Evolutionary conservation across 2,888 invertebrate species (phyloP), one percentile per base, ranked within the genome.

Genomic region (Rosalia funebris): DNA sequence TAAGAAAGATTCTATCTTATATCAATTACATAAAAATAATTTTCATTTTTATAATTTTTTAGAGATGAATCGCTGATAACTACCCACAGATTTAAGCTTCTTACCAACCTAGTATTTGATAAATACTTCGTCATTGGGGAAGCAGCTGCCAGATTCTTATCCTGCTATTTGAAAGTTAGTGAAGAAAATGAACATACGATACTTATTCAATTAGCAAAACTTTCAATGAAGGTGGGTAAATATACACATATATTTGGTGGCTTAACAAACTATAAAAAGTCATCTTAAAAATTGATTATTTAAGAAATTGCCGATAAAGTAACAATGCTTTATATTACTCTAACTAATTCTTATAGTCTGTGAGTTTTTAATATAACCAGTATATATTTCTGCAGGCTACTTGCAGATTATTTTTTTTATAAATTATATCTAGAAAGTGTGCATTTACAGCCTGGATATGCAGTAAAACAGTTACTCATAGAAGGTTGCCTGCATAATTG

Each of bases 401-500:
- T n/a, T n/a, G n/a, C n/a, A n/a, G n/a, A n/a, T n/a, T n/a, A n/a
- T n/a, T n/a, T n/a, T n/a, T n/a, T n/a, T n/a, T n/a, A n/a, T n/a
- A n/a, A n/a, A n/a, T n/a, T n/a, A n/a, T n/a, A n/a, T n/a, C n/a
- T n/a, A n/a, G n/a, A n/a, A n/a, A n/a, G n/a, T n/a, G n/a, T n/a
- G n/a, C 1, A 3, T 52, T 59, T 56, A 36, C n/a, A 63, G 63
- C 42, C 46, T 25, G 45, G 44, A 17, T 19, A 63, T 25, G 47
- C 44, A 11, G 10, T 12, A 7, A 60, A 41, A 48, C 53, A 59
- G 14, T 12, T 63, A 9, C 20, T 63, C 1, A 48, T 63, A 10
- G 63, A 63, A 48, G 54, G 56, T 10, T 63, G 59, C 14, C 12
- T 63, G 1, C 4, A 44, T 54, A 19, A 17, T 15, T 63, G 48